A percentile compares a stretch with the other conserved stretches of the same genome.
These are phyloP conservation scores for Lepidothrix coronata DNA, from an alignment of 2,113 vertebrate genomes.

Conservation along the genomic window DNA sequence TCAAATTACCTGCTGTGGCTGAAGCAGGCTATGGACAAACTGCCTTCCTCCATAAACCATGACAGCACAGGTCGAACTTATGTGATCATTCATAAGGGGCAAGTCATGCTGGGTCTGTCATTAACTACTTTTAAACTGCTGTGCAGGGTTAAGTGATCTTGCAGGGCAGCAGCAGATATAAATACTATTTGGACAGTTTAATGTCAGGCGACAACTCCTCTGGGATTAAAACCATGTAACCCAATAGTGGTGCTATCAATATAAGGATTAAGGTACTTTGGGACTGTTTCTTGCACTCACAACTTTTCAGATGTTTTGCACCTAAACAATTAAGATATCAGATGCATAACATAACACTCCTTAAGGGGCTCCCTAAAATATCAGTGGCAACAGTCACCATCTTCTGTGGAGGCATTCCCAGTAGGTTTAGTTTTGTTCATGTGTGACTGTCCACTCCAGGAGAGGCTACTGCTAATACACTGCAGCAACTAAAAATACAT, in stretches of 20 bases:
- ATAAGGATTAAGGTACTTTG: slow-evolving; percentile 80
- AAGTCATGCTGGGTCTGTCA: slow-evolving; percentile 76
- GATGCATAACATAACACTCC: not conserved
- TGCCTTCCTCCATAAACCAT: slow-evolving; percentile 85
- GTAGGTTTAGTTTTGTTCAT: not conserved
- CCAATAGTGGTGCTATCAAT: slow-evolving; percentile 78
- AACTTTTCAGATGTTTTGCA: not conserved
- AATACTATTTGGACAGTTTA: slow-evolving; percentile 98
- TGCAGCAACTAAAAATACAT: not conserved
- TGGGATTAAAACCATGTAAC: slow-evolving; percentile 93
- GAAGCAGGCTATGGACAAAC: slow-evolving; percentile 80
- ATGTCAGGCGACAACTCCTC: slow-evolving; percentile 91
- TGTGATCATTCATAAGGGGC: slow-evolving; percentile 85
- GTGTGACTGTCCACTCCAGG: not conserved
- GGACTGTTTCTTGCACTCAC: not conserved
- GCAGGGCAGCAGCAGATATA: slow-evolving; percentile 82
- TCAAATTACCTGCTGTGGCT: slow-evolving; percentile 85
- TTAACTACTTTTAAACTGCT: slow-evolving; percentile 91
- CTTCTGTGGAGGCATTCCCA: not conserved
- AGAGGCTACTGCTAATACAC: not conserved
- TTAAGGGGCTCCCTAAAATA: not conserved
- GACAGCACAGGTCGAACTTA: slow-evolving; percentile 83
- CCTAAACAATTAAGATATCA: not conserved
- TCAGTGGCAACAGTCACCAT: not conserved
- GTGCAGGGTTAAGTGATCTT: slow-evolving; percentile 84